These are phyloP conservation scores for Cygnus olor DNA, from an alignment of 2,797 vertebrate species.

Conservation along the genomic window DNA sequence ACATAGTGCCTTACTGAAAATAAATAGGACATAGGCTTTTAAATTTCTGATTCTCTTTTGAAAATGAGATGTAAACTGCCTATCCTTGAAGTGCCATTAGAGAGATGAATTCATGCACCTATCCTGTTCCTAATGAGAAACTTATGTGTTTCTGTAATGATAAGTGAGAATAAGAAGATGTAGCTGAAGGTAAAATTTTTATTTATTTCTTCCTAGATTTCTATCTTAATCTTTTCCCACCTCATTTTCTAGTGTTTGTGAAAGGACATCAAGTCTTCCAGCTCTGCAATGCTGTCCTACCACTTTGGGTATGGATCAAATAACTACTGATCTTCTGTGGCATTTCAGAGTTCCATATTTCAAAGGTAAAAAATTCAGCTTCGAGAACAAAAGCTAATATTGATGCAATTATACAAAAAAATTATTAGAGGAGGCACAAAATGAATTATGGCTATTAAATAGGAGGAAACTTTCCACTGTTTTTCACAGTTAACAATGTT, in stretches of 20 bases:
- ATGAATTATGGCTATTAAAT: neutral
- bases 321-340: neutral
- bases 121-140: neutral
- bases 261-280: neutral
- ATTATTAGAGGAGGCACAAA: neutral
- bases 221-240: neutral
- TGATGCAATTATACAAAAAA: neutral
- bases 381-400: neutral
- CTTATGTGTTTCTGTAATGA: neutral
- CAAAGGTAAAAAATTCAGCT: neutral
- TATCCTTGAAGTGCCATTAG: neutral
- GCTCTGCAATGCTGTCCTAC: neutral
- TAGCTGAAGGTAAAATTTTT: neutral
- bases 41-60: neutral
- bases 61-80: neutral
- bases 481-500: neutral
- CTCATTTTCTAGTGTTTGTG: neutral
- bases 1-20: neutral
- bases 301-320: neutral
- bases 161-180: neutral
- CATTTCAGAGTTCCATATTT: neutral
- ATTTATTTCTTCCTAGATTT: neutral
- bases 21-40: neutral
- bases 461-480: neutral
- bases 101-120: neutral